Conservation (phyloP, 2,113 vertebrate species). For the Trematocara macrostoma region DNA sequence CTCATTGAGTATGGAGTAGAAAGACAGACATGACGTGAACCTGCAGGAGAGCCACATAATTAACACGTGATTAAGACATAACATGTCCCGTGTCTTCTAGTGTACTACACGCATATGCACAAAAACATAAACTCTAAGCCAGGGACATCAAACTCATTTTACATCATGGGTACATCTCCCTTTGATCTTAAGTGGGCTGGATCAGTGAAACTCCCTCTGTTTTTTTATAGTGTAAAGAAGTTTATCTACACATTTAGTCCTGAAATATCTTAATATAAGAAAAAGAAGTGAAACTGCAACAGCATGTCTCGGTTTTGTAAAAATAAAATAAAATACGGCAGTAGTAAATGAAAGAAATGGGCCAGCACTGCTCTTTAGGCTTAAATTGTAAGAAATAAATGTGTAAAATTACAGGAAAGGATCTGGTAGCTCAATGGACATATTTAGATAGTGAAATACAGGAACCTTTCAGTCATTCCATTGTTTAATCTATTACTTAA, state of each 20-base stretch:
- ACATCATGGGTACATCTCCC: not conserved
- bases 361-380: not conserved
- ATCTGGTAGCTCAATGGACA: not conserved
- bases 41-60: slow-evolving; percentile 59
- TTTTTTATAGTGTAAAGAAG: not conserved
- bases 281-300: not conserved
- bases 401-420: not conserved
- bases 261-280: not conserved
- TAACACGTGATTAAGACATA: not conserved
- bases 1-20: slow-evolving; percentile 93
- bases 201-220: not conserved
- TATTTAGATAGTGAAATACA: not conserved
- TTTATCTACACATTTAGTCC: not conserved
- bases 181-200: not conserved
- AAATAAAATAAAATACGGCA: rapidly evolving
- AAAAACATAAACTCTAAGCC: not conserved
- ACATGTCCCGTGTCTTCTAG: not conserved
- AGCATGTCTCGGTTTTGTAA: rapidly evolving
- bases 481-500: not conserved
- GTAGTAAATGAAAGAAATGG: not conserved
- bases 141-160: not conserved
- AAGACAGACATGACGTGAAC: slow-evolving; percentile 92
- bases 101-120: not conserved
- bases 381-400: not conserved
- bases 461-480: rapidly evolving